Base-by-base conservation (phyloP, 2,113 vertebrate genomes). In the Scomber japonicus region DNA sequence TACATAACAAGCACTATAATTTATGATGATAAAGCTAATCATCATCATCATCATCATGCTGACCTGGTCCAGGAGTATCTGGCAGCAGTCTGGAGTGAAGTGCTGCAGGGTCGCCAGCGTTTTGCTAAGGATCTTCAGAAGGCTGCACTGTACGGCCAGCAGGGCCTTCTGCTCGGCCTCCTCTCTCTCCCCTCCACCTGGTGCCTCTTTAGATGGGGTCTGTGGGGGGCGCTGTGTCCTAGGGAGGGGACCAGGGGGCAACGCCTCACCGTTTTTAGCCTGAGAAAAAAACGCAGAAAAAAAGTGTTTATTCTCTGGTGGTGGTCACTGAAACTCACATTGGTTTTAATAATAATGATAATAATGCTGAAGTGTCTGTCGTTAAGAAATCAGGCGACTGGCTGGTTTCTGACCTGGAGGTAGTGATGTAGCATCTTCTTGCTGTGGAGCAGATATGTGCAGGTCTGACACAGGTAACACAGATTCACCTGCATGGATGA, bases 341-440 rank as follows among this genome's bases (percentile, higher is more conserved):
- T 35, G 31, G 31, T 35, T 35, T 27, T 27, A 27, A 35, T 35
- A 35, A 35, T 35, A 7, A 35, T 35, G 31, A 35, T 35, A 35
- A 35, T 35, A 5, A 35, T 35, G 31, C 31, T 35, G 31, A 3
- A 35, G 31, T 35, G 31, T 1, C 31, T 35, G 31, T 35, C 7
- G 7, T 35, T 35, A 35, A 4, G 31, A 40, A 40, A 11, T 11
- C 55, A 11, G 35, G 21, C 1, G 55, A 4, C 10, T 60, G 57
- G 4, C 11, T 45, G 0, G 4, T 55, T 9, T 66, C 76, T 92
- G 79, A 99, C 98, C 97, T 99, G 98, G 44, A 99, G 89, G 90
- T 97, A 98, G 94, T 99, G 98, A 89, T 98, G 97, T 16, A 99
- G 96, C 97, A 99, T 98, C 93, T 99, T 99, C 77, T 97, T 98